Percentiles rank a stretch among this genome's conserved stretches.
phyloP scores from a whole-genome alignment of 2,888 invertebrate genomes.

The Herminia tarsipennalis region DNA sequence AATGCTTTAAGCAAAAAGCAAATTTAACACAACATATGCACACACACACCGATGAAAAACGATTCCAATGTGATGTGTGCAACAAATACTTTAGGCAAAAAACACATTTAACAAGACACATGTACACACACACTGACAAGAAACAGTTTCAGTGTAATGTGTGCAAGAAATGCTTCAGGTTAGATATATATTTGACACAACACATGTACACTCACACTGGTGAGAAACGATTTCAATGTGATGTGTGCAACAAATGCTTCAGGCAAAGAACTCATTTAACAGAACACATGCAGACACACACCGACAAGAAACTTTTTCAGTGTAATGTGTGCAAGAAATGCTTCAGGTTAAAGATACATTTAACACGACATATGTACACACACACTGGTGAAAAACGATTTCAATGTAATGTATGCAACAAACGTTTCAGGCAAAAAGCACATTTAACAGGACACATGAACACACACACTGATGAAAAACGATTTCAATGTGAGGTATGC shows the following conservation, averaged over 20 bases:
- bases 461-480: not conserved
- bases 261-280: not conserved
- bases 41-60: no score
- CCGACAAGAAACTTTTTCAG: not conserved
- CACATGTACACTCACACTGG: not conserved
- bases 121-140: no score
- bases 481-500: not conserved
- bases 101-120: no score
- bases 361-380: not conserved
- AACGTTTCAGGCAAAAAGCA: not conserved
- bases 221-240: not conserved
- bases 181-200: no score
- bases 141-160: no score
- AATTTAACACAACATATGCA: no score
- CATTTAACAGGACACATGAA: not conserved
- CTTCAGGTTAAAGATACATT: not conserved
- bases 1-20: no score
- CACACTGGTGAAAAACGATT: not conserved
- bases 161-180: no score
- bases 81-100: no score
- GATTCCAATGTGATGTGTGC: no score
- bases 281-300: not conserved
- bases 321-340: not conserved
- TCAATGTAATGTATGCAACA: not conserved
- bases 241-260: not conserved